These are phyloP conservation scores for Allygus modestus DNA, from an alignment of 2,888 invertebrate species.

Conservation along the genomic window DNA sequence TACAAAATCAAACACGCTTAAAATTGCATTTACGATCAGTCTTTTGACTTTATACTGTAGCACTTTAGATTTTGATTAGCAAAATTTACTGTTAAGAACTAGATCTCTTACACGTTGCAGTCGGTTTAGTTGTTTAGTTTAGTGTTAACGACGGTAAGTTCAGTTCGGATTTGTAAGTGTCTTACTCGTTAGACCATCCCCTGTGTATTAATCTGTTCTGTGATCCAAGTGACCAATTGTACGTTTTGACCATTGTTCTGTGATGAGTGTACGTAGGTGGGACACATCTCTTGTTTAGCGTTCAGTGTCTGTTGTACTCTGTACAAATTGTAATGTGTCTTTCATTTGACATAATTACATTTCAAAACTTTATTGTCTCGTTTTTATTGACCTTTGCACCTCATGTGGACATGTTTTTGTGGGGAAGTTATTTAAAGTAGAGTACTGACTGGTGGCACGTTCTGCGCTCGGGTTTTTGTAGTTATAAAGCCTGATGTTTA, in stretches of 20 bases:
- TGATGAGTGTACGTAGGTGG: constrained; percentile 8
- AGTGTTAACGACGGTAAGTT: background rate
- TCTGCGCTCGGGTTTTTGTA: no score
- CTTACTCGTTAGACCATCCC: background rate
- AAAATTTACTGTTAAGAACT: constrained; percentile 5
- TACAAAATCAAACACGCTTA: constrained; percentile 32
- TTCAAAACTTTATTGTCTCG: constrained; percentile 9
- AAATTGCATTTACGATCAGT: constrained; percentile 42
- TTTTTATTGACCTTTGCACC: constrained; percentile 2
- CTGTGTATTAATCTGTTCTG: background rate
- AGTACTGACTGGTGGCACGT: no score
- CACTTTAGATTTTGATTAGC: constrained; percentile 4
- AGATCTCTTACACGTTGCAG: background rate
- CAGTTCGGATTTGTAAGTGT: background rate
- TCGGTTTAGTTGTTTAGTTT: background rate
- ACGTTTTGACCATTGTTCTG: constrained; percentile 39
- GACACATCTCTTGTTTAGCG: constrained; percentile 53
- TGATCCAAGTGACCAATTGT: constrained; percentile 50
- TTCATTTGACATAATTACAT: constrained; percentile 51
- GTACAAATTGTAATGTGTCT: constrained; percentile 59
- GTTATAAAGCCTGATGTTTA: no score
- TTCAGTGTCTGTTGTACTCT: constrained; percentile 34
- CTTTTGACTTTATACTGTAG: constrained; percentile 51
- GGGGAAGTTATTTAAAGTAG: no score
- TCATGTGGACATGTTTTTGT: no score